phyloP scores from a whole-genome alignment of 2,888 invertebrate genomes.

The Chironomus riparius region DNA sequence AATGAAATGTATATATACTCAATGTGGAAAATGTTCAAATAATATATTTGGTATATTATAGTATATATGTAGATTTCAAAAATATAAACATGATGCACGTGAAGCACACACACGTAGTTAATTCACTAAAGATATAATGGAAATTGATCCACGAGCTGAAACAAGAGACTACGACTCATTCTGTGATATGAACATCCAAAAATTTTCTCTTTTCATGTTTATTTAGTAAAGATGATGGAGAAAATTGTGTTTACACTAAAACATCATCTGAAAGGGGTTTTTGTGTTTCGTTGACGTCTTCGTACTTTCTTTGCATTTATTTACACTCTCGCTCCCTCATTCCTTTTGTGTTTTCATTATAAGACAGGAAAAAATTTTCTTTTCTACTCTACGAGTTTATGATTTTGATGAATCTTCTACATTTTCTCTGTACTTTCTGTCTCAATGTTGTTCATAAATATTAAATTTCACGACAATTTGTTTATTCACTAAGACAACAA shows the following conservation, averaged over 20 bases:
- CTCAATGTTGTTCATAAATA: constrained; percentile 1
- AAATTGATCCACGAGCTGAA: constrained; percentile 5
- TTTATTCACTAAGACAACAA: constrained; percentile 2
- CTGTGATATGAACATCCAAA: no score
- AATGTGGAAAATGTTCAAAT: no score
- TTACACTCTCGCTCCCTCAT: no score
- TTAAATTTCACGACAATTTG: constrained; percentile 10
- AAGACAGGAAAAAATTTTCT: not conserved
- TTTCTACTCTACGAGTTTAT: not conserved
- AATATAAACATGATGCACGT: constrained; percentile 10
- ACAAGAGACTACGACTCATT: not conserved
- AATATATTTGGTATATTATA: no score
- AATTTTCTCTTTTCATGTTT: not conserved
- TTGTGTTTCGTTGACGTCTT: not conserved
- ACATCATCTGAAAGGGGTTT: not conserved
- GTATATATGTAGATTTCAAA: no score
- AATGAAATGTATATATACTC: no score
- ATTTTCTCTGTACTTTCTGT: not conserved
- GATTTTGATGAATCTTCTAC: not conserved
- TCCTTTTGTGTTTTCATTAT: no score
- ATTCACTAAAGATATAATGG: not conserved
- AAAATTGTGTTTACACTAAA: constrained; percentile 25
- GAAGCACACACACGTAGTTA: not conserved
- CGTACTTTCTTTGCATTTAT: not conserved
- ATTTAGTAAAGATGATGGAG: constrained; percentile 3